Evolutionary conservation across 2,113 vertebrate species (phyloP), one percentile per base, ranked within the genome.

Genomic region (Oxyura jamaicensis): DNA sequence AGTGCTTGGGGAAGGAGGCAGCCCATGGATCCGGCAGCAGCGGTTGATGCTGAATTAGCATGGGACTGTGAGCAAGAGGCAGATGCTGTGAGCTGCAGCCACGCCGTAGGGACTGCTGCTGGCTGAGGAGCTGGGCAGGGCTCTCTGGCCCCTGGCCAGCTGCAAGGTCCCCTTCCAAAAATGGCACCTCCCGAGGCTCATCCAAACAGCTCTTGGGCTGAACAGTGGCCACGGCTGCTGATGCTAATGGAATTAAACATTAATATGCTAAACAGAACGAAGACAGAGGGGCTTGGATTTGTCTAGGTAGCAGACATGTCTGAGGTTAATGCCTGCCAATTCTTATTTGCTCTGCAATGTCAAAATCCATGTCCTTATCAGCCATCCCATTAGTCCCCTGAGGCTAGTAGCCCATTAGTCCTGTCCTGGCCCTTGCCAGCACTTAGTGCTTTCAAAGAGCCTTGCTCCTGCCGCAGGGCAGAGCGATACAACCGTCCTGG

Each of bases 271-370:
- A 97, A 96, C 56, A 94, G 91, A 94, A 93, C 0, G 3, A 42
- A 39, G 81, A 96, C 86, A 93, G 91, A 78, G 69, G 93, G 95
- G 86, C 86, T 96, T 73, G 88, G 62, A 86, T 94, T 94, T 82
- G 95, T 97, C 95, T 91, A 96, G 83, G 92, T 96, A 97, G 88
- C 93, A 95, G 95, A 85, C 92, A 87, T 85, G 77, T 85, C 93
- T 95, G 90, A 96, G 95, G 96, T 97, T 96, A 97, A 95, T 94
- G 92, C 88, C 93, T 97, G 96, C 96, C 96, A 96, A 91, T 91
- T 96, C 92, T 95, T 93, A 74, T 97, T 97, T 96, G 91, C 93
- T 93, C 69, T 78, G 78, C 13, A 23, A 92, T 94, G 95, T 97
- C 93, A 95, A 87, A 95, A 89, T 60, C 93, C 59, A 6, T 92